phyloP scores from a whole-genome alignment of 2,888 invertebrate genomes.

The Tineola bisselliella region DNA sequence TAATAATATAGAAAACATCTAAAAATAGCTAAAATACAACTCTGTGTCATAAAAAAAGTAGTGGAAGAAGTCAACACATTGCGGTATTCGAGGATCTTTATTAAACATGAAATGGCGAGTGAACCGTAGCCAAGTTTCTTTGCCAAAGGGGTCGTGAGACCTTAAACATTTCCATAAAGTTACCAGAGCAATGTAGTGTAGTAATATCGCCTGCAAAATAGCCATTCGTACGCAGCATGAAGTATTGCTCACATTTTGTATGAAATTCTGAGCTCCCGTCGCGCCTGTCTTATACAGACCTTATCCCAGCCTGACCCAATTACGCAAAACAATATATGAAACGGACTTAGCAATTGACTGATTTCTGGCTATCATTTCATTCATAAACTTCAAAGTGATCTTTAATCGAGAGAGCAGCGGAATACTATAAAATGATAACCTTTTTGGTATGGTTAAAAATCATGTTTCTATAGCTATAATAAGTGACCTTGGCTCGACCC shows the following conservation, averaged over 20 bases:
- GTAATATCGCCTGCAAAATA: conserved; percentile 43
- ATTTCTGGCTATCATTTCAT: background rate
- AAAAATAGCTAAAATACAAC: background rate
- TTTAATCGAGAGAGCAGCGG: background rate
- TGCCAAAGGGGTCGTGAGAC: conserved; percentile 55
- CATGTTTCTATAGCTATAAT: background rate
- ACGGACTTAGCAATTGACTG: too few relatives aligned
- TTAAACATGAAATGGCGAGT: conserved; percentile 13
- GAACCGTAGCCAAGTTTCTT: conserved; percentile 45
- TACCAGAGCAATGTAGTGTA: conserved; percentile 48
- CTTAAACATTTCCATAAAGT: conserved; percentile 52
- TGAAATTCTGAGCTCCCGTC: background rate
- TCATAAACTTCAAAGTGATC: background rate
- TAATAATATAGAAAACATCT: background rate
- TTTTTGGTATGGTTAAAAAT: background rate
- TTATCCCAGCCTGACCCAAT: background rate
- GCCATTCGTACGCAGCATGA: conserved; percentile 47
- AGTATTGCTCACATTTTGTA: conserved; percentile 16
- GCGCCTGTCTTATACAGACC: background rate
- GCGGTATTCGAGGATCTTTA: conserved; percentile 14
- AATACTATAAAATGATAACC: background rate
- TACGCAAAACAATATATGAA: background rate
- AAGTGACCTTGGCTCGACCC: conserved; percentile 7
- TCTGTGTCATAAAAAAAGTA: too few relatives aligned
- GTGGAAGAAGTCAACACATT: background rate